Conservation (phyloP, 1,140 invertebrate genomes). For the Asobara japonica region DNA sequence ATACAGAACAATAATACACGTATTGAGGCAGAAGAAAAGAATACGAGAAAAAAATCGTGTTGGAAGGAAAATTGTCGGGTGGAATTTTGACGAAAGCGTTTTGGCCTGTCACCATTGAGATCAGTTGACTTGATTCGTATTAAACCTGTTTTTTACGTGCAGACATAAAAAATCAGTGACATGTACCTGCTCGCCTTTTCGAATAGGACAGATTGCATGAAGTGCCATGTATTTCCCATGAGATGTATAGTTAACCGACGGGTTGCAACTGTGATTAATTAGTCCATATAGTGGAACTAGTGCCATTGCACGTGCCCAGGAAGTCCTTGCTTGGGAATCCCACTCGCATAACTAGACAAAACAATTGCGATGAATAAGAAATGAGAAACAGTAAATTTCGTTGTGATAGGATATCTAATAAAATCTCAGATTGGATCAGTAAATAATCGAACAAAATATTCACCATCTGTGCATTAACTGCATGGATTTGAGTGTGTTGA, state of each 20-base stretch:
- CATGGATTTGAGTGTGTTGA: not conserved
- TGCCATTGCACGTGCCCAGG: not conserved
- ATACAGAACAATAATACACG: too few species aligned
- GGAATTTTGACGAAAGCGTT: too few species aligned
- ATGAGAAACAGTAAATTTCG: too few species aligned
- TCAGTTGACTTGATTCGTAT: not conserved
- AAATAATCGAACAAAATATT: too few species aligned
- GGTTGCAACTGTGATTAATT: not conserved
- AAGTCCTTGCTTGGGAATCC: not conserved
- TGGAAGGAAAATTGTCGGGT: too few species aligned
- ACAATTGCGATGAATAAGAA: not conserved
- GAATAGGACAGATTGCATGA: not conserved
- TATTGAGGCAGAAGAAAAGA: too few species aligned
- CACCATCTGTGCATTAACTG: not conserved
- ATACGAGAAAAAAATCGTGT: too few species aligned
- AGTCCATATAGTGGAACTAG: not conserved
- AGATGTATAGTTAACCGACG: not conserved
- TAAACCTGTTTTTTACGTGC: not conserved
- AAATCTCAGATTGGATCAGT: too few species aligned
- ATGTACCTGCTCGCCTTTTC: not conserved
- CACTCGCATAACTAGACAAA: not conserved
- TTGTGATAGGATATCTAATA: too few species aligned
- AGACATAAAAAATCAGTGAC: too few species aligned
- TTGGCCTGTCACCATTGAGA: too few species aligned
- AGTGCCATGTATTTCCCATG: not conserved